Conservation (phyloP, 2,113 vertebrate species). For the Perca flavescens region DNA sequence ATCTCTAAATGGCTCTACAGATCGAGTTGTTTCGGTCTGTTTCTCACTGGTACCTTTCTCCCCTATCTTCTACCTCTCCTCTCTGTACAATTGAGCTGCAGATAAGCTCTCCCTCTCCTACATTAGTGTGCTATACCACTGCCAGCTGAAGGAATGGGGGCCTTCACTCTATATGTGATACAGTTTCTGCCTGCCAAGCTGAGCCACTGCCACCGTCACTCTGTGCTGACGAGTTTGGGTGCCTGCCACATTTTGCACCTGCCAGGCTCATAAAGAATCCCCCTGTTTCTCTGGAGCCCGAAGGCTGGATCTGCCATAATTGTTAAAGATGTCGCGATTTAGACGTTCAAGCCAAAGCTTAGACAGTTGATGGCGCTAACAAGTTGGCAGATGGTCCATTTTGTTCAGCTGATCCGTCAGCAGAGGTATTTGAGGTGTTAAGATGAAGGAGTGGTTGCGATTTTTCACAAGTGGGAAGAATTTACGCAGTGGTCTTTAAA, state of each 20-base stretch:
- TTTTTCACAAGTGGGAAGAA: constrained; percentile 58
- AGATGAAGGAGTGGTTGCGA: constrained; percentile 52
- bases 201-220: constrained; percentile 52
- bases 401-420: constrained; percentile 66
- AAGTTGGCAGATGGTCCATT: constrained; percentile 76
- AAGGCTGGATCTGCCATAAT: constrained; percentile 75
- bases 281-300: constrained; percentile 68
- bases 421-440: constrained; percentile 56
- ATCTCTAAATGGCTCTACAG: constrained; percentile 53
- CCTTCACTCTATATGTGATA: constrained; percentile 67
- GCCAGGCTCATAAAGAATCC: constrained; percentile 79
- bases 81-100: constrained; percentile 65
- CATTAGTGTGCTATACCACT: constrained; percentile 61
- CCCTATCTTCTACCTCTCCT: constrained; percentile 16
- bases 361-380: constrained; percentile 63
- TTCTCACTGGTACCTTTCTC: constrained; percentile 19
- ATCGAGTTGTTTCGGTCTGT: constrained; percentile 27
- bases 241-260: constrained; percentile 74
- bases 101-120: constrained; percentile 59
- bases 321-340: constrained; percentile 76
- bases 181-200: constrained; percentile 72
- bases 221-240: constrained; percentile 68
- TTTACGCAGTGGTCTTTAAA: background rate
- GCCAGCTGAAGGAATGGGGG: constrained; percentile 62
- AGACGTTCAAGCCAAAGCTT: constrained; percentile 67